Evolutionary conservation across 2,888 invertebrate species (phyloP).

Genomic region (Stenotaenia linearis): DNA sequence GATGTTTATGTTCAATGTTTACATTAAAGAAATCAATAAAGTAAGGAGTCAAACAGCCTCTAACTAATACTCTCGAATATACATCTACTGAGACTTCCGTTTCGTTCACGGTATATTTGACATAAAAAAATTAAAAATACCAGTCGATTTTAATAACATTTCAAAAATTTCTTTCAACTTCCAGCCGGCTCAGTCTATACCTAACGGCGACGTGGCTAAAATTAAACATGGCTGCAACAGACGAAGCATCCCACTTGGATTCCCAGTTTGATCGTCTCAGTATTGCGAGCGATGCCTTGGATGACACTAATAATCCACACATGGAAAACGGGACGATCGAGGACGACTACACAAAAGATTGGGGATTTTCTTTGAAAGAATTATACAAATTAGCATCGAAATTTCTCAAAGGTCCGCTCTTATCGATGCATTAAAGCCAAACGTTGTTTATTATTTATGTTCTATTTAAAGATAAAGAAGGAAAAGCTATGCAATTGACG

Average conservation of each 20-base stretch:
- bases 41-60: too few relatives aligned
- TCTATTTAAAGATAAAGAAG: conserved; percentile 76
- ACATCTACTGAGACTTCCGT: too few relatives aligned
- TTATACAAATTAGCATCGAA: conserved; percentile 81
- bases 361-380: conserved; percentile 58
- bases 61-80: too few relatives aligned
- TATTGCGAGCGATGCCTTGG: background rate
- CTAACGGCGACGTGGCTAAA: background rate
- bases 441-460: background rate
- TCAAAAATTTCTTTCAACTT: background rate
- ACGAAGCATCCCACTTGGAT: conserved; percentile 13
- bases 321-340: background rate
- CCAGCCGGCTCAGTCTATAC: background rate
- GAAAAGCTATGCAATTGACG: conserved; percentile 90
- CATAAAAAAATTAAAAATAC: background rate
- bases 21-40: too few relatives aligned
- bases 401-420: conserved; percentile 82
- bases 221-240: conserved; percentile 24
- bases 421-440: background rate
- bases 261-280: conserved; percentile 28
- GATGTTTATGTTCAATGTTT: too few relatives aligned
- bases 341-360: conserved; percentile 41
- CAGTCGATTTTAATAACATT: background rate
- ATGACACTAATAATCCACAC: background rate
- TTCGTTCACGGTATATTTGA: too few relatives aligned